These are phyloP conservation scores for Petrolisthes cinctipes DNA, from an alignment of 2,888 invertebrate species.

Conservation along the genomic window DNA sequence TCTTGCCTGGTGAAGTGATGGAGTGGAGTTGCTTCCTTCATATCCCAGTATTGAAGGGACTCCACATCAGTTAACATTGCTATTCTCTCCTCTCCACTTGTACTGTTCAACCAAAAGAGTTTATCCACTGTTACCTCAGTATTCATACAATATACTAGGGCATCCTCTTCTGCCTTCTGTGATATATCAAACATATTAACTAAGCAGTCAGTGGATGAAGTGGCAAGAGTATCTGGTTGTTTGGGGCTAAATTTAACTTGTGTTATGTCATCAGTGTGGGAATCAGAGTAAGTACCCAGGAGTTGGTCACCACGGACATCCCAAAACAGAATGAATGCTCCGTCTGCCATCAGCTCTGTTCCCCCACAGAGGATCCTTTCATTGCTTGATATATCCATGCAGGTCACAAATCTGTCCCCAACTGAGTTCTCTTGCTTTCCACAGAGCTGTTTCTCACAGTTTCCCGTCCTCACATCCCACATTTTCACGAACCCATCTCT, in stretches of 20 bases:
- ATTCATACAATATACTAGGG: slow-evolving; percentile 72
- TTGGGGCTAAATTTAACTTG: slow-evolving; percentile 81
- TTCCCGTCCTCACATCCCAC: slow-evolving; percentile 76
- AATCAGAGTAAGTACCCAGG: slow-evolving; percentile 85
- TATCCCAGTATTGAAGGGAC: slow-evolving; percentile 62
- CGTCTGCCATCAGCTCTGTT: slow-evolving; percentile 78
- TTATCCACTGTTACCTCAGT: slow-evolving; percentile 41
- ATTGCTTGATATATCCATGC: slow-evolving; percentile 82
- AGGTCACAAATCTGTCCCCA: slow-evolving; percentile 75
- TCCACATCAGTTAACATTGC: slow-evolving; percentile 47
- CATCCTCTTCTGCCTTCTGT: slow-evolving; percentile 82
- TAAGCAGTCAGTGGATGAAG: slow-evolving; percentile 86
- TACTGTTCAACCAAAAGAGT: slow-evolving; percentile 42
- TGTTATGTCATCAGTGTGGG: slow-evolving; percentile 85
- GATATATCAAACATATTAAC: slow-evolving; percentile 86
- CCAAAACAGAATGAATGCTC: slow-evolving; percentile 85
- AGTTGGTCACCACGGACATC: slow-evolving; percentile 77
- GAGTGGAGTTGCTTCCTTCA: slow-evolving; percentile 48
- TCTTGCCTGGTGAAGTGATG: slow-evolving; percentile 44
- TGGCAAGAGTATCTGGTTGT: slow-evolving; percentile 78
- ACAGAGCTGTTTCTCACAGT: slow-evolving; percentile 71
- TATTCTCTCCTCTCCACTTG: slow-evolving; percentile 29
- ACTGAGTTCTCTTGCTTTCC: slow-evolving; percentile 68
- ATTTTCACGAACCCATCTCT: slow-evolving; percentile 75
- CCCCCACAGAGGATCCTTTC: slow-evolving; percentile 82